Evolutionary conservation across 2,888 invertebrate genomes (phyloP).

Genomic region (Philopedon plagiatum): DNA sequence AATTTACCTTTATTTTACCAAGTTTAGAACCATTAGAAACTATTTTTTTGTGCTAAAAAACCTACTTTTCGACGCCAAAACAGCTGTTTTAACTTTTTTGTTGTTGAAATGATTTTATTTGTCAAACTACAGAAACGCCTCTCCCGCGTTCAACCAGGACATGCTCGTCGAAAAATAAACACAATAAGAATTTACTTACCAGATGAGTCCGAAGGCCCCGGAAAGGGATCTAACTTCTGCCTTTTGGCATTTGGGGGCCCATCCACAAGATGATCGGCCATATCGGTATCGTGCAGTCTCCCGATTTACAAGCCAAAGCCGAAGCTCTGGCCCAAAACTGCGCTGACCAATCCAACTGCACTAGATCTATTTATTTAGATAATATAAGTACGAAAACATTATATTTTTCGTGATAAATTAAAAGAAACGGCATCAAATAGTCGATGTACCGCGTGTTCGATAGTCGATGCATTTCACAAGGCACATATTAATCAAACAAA

Average conservation of each 20-base stretch:
- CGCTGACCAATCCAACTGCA: conserved; percentile 66
- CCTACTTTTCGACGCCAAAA: conserved; percentile 25
- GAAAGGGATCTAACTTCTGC: conserved; percentile 90
- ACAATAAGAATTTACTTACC: conserved; percentile 72
- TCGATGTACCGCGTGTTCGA: conserved; percentile 79
- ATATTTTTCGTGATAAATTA: conserved; percentile 67
- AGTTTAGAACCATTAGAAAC: not conserved
- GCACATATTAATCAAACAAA: conserved; percentile 79
- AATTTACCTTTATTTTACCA: not conserved
- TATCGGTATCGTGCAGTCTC: conserved; percentile 69
- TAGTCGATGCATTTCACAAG: conserved; percentile 81
- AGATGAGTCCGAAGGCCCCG: conserved; percentile 85
- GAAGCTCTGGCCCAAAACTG: conserved; percentile 70
- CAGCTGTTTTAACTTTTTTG: conserved; percentile 53
- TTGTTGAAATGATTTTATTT: conserved; percentile 54
- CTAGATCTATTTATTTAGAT: conserved; percentile 68
- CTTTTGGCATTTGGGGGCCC: conserved; percentile 95
- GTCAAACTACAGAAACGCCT: conserved; percentile 62
- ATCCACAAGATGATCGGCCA: conserved; percentile 96
- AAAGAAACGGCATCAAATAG: conserved; percentile 71
- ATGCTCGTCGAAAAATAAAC: conserved; percentile 62
- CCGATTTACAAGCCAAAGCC: conserved; percentile 79
- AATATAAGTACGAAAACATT: conserved; percentile 68
- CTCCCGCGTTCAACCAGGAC: conserved; percentile 64
- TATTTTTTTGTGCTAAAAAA: not conserved